phyloP scores from a whole-genome alignment of 2,113 vertebrate species.

The Setophaga kirtlandii region DNA sequence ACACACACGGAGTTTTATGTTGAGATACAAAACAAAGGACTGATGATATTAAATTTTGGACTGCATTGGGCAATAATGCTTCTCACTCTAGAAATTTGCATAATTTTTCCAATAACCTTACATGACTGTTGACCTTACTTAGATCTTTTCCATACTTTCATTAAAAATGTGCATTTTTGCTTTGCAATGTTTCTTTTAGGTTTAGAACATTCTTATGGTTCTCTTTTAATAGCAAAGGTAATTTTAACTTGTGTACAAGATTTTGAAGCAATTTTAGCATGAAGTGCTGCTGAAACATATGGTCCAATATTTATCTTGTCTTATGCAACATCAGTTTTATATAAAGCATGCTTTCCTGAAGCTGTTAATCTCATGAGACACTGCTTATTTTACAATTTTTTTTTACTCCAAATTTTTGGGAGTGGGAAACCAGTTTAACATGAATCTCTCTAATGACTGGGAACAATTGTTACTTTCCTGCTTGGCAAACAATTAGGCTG shows the following conservation, averaged over 20 bases:
- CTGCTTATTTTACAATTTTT: neutral
- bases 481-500: neutral
- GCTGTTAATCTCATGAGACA: neutral
- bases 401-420: neutral
- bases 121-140: neutral
- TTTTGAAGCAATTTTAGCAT: conserved; percentile 1
- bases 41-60: neutral
- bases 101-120: neutral
- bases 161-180: neutral
- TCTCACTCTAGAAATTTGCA: neutral
- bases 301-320: neutral
- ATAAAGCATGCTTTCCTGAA: neutral
- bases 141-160: neutral
- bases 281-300: neutral
- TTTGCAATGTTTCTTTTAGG: neutral
- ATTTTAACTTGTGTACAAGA: neutral
- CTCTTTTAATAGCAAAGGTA: neutral
- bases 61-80: neutral
- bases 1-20: neutral
- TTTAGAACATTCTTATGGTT: neutral
- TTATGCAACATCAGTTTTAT: conserved; percentile 15
- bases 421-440: neutral
- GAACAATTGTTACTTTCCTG: neutral
- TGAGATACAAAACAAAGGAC: neutral
- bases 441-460: neutral